Percentiles rank a stretch among this genome's conserved stretches.
Conservation (phyloP, 2,888 invertebrate species). For the Diaprepes abbreviatus region DNA sequence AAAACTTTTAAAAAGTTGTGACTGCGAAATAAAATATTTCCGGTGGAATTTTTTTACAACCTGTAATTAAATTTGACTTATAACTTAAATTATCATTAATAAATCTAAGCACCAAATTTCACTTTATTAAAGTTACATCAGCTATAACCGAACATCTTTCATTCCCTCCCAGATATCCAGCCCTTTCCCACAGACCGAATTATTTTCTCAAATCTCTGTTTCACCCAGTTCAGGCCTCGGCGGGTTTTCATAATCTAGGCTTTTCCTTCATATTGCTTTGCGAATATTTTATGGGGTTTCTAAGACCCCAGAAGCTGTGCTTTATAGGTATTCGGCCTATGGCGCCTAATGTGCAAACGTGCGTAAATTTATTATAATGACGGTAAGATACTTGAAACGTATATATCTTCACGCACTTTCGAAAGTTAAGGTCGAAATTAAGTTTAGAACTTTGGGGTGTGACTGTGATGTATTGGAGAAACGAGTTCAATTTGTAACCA, state of each 20-base stretch:
- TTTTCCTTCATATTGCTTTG: slow-evolving; percentile 49
- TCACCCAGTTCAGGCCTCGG: slow-evolving; percentile 25
- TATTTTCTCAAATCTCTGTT: slow-evolving; percentile 43
- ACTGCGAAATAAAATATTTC: no score
- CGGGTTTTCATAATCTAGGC: slow-evolving; percentile 45
- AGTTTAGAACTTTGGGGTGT: slow-evolving; percentile 30
- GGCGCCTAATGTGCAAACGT: slow-evolving; percentile 48
- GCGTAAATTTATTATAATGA: slow-evolving; percentile 51
- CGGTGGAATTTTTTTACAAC: no score
- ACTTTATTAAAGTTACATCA: slow-evolving; percentile 25
- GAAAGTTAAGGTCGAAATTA: slow-evolving; percentile 29
- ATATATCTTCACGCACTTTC: slow-evolving; percentile 33
- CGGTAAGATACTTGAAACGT: slow-evolving; percentile 36
- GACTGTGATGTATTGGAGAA: slow-evolving; percentile 34
- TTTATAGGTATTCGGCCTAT: slow-evolving; percentile 48
- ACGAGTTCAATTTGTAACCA: slow-evolving; percentile 18
- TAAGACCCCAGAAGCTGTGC: slow-evolving; percentile 44
- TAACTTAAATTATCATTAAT: no score
- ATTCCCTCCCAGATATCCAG: slow-evolving; percentile 17
- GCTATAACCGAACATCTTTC: slow-evolving; percentile 26
- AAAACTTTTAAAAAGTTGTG: no score
- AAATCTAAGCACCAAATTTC: slow-evolving; percentile 1
- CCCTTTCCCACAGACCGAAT: slow-evolving; percentile 27
- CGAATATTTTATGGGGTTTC: slow-evolving; percentile 49
- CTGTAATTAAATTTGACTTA: no score